Percentiles rank a stretch among this genome's conserved stretches.
phyloP scores from a whole-genome alignment of 2,113 vertebrate genomes.

The Naja naja region DNA sequence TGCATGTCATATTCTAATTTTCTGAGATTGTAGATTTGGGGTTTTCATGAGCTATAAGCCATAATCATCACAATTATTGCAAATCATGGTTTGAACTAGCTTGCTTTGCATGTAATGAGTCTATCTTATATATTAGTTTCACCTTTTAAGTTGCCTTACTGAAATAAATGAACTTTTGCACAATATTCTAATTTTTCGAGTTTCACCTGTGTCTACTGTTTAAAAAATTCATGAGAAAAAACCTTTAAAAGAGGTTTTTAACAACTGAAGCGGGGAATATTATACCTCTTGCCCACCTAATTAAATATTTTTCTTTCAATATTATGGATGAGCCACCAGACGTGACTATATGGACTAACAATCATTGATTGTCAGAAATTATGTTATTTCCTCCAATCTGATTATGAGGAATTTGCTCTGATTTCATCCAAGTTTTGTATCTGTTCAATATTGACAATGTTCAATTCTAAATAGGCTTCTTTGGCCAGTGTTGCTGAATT shows the following conservation, averaged over 20 bases:
- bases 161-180: too few relatives aligned
- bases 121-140: too few relatives aligned
- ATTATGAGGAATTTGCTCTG: not conserved
- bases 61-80: too few relatives aligned
- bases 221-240: not conserved
- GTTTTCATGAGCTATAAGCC: too few relatives aligned
- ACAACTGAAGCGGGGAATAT: not conserved
- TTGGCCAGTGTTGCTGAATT: not conserved
- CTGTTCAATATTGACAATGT: not conserved
- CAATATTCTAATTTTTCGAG: too few relatives aligned
- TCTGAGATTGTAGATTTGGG: too few relatives aligned
- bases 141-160: too few relatives aligned
- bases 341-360: not conserved
- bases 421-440: not conserved
- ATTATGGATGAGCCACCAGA: not conserved
- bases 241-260: not conserved
- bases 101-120: too few relatives aligned
- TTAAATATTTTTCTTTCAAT: not conserved
- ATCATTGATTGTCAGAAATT: not conserved
- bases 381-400: not conserved
- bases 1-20: too few relatives aligned
- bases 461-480: not conserved
- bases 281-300: not conserved
- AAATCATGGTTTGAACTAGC: too few relatives aligned
- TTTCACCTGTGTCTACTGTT: too few relatives aligned